Evolutionary conservation across 2,888 invertebrate genomes (phyloP).

Genomic region (Platerodrilus igneus): DNA sequence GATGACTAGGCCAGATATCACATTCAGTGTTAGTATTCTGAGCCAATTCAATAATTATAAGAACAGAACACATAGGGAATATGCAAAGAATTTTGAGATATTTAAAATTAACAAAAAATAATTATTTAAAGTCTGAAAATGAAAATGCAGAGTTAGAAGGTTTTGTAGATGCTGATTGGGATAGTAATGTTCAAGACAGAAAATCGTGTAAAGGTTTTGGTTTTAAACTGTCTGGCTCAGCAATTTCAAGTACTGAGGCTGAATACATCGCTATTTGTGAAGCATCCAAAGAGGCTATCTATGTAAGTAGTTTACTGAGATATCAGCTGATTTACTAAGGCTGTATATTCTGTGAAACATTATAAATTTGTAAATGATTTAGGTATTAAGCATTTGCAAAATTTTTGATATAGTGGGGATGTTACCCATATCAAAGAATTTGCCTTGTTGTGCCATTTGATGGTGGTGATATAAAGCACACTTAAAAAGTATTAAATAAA

Average conservation of each 20-base stretch:
- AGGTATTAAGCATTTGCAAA: no score
- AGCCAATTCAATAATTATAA: no score
- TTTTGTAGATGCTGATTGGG: conserved; percentile 33
- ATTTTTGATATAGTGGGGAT: no score
- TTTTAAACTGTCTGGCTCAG: conserved; percentile 30
- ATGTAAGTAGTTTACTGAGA: conserved; percentile 12
- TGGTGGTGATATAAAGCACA: no score
- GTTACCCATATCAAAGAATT: no score
- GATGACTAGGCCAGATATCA: no score
- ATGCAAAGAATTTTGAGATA: no score
- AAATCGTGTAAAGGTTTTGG: conserved; percentile 40
- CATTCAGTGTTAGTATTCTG: no score
- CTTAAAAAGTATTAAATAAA: no score
- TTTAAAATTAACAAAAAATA: conserved; percentile 23
- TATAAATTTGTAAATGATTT: conserved; percentile 1
- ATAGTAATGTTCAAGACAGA: conserved; percentile 30
- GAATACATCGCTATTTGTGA: conserved; percentile 31
- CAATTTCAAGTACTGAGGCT: conserved; percentile 33
- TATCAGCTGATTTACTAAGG: background rate
- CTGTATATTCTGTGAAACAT: background rate
- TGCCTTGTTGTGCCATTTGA: no score
- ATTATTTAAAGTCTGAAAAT: conserved; percentile 23
- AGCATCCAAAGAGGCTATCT: conserved; percentile 29
- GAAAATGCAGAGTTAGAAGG: conserved; percentile 17
- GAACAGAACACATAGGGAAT: no score